phyloP scores from a whole-genome alignment of 92 coral and sea anemone species.

The Chrysogorgia sp. region DNA sequence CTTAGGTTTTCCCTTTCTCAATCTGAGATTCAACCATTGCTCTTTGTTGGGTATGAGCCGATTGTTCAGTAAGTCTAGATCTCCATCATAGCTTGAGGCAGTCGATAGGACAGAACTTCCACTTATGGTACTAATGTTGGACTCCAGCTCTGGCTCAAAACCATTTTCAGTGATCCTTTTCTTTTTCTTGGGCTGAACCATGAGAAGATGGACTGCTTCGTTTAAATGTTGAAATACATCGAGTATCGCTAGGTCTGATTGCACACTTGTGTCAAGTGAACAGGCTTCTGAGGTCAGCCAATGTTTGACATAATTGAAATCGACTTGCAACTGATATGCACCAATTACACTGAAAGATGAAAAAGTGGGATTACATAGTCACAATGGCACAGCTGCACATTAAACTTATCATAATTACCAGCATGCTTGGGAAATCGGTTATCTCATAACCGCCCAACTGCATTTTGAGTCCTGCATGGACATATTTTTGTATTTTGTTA shows the following conservation, averaged over 20 bases:
- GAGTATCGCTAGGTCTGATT: constrained; percentile 75
- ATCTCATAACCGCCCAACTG: too few species aligned
- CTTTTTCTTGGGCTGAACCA: constrained; percentile 95
- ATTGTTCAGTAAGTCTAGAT: constrained; percentile 82
- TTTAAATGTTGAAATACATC: constrained; percentile 86
- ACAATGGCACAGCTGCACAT: too few species aligned
- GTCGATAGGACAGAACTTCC: constrained; percentile 92
- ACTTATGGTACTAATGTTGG: constrained; percentile 87
- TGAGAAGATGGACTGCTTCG: constrained; percentile 79
- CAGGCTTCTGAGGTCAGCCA: constrained; percentile 93
- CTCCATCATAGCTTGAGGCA: constrained; percentile 88
- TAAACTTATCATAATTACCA: neutral
- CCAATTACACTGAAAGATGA: constrained; percentile 76
- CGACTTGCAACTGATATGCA: constrained; percentile 91
- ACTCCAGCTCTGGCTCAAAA: constrained; percentile 87
- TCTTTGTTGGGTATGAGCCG: constrained; percentile 90
- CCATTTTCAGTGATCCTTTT: constrained; percentile 56
- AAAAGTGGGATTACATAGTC: neutral
- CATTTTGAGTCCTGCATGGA: too few species aligned
- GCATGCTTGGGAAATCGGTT: neutral
- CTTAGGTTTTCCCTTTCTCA: constrained; percentile 85
- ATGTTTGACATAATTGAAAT: constrained; percentile 85
- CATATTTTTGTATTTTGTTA: too few species aligned
- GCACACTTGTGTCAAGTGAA: constrained; percentile 64
- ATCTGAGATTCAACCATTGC: constrained; percentile 87